Evolutionary conservation across 1,140 invertebrate genomes (phyloP).

Genomic region (Macrocentrus cingulum): DNA sequence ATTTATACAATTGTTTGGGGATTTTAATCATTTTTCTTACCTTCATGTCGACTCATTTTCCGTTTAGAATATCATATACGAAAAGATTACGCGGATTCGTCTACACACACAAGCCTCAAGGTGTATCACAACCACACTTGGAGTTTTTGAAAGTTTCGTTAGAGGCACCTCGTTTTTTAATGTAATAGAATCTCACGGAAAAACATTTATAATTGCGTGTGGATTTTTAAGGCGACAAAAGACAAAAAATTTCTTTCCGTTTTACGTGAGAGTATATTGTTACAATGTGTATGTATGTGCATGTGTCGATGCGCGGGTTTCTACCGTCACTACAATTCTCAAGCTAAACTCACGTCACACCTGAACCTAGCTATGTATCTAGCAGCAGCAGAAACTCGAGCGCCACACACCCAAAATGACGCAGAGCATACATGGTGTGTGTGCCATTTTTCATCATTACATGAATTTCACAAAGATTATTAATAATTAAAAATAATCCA

Average conservation of each 20-base stretch:
- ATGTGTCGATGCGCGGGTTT: constrained; percentile 33
- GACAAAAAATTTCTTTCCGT: constrained; percentile 63
- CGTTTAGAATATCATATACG: constrained; percentile 60
- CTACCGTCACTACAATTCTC: constrained; percentile 52
- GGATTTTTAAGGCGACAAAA: constrained; percentile 24
- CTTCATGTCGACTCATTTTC: constrained; percentile 83
- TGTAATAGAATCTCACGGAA: too few species aligned
- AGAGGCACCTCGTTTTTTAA: too few species aligned
- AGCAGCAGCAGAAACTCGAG: too few species aligned
- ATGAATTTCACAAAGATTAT: too few species aligned
- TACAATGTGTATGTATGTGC: constrained; percentile 25
- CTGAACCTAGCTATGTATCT: too few species aligned
- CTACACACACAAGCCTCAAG: constrained; percentile 32
- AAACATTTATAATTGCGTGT: not conserved
- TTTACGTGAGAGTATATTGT: constrained; percentile 32
- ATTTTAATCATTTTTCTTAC: constrained; percentile 58
- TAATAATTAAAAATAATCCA: too few species aligned
- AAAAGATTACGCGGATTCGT: constrained; percentile 56
- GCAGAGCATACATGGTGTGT: too few species aligned
- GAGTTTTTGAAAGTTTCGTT: too few species aligned
- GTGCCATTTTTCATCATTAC: too few species aligned
- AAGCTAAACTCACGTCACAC: constrained; percentile 53
- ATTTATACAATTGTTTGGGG: constrained; percentile 11
- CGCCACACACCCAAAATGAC: too few species aligned
- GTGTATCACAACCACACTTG: too few species aligned